phyloP scores from a whole-genome alignment of 1,140 invertebrate genomes.

The Diorhabda sublineata region DNA sequence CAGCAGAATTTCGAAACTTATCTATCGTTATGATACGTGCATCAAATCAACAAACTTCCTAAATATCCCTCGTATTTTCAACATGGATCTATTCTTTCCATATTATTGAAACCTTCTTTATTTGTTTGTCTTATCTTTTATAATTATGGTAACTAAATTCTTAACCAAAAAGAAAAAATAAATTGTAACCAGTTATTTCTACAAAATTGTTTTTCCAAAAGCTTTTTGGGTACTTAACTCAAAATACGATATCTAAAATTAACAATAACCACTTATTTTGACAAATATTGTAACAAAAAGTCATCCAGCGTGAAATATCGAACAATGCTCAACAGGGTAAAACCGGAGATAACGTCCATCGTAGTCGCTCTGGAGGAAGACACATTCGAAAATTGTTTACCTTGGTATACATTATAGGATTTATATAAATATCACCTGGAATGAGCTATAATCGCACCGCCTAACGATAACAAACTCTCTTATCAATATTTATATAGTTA shows the following conservation, averaged over 20 bases:
- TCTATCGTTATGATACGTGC: no score
- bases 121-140: no score
- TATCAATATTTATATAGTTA: conserved; percentile 33
- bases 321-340: conserved; percentile 1
- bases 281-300: neutral
- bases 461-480: conserved; percentile 27
- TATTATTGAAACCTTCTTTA: no score
- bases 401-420: conserved; percentile 3
- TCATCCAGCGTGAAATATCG: neutral
- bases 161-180: neutral
- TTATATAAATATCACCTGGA: conserved; percentile 23
- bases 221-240: no score
- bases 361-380: neutral
- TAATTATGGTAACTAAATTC: no score
- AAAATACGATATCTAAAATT: neutral
- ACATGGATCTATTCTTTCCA: no score
- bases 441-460: conserved; percentile 25
- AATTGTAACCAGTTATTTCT: neutral
- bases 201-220: no score
- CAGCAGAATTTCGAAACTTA: no score
- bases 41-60: no score
- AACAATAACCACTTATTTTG: neutral
- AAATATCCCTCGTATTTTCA: no score
- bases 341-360: neutral
- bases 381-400: conserved; percentile 21